A percentile compares a stretch with the other conserved stretches of the same genome.
These are phyloP conservation scores for Eledona agricola DNA, from an alignment of 2,888 invertebrate species.

Conservation along the genomic window DNA sequence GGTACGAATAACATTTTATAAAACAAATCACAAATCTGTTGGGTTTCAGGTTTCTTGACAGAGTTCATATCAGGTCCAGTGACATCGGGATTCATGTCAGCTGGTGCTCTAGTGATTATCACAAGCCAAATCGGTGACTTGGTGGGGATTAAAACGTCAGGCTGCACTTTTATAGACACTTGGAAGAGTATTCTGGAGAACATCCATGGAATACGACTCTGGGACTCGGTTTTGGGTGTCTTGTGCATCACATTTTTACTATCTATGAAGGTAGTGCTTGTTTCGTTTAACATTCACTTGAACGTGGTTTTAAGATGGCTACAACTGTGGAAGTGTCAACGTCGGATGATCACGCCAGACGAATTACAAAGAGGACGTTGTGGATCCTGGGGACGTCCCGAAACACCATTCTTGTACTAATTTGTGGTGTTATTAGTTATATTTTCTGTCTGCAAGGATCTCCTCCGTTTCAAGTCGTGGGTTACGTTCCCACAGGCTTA, in stretches of 20 bases:
- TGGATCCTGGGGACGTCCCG: slow-evolving; percentile 83
- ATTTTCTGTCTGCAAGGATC: slow-evolving; percentile 66
- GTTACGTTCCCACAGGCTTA: slow-evolving; percentile 78
- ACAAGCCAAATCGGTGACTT: slow-evolving; percentile 89
- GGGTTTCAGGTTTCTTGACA: slow-evolving; percentile 79
- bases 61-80: slow-evolving; percentile 92
- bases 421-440: slow-evolving; percentile 75
- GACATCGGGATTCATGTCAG: slow-evolving; percentile 88
- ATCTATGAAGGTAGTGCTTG: slow-evolving; percentile 80
- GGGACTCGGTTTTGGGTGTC: slow-evolving; percentile 81
- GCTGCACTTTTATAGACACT: slow-evolving; percentile 80
- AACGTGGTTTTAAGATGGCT: background rate
- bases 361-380: slow-evolving; percentile 67
- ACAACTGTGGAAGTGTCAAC: background rate
- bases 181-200: slow-evolving; percentile 77
- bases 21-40: no score
- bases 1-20: no score
- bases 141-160: slow-evolving; percentile 75
- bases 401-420: slow-evolving; percentile 84
- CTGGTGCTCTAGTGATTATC: slow-evolving; percentile 87
- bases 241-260: slow-evolving; percentile 78
- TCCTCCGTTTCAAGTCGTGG: slow-evolving; percentile 75
- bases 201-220: slow-evolving; percentile 70
- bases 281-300: slow-evolving; percentile 42
- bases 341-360: background rate